These are phyloP conservation scores for Lepidonotus clava DNA, from an alignment of 2,888 invertebrate genomes.

Conservation along the genomic window DNA sequence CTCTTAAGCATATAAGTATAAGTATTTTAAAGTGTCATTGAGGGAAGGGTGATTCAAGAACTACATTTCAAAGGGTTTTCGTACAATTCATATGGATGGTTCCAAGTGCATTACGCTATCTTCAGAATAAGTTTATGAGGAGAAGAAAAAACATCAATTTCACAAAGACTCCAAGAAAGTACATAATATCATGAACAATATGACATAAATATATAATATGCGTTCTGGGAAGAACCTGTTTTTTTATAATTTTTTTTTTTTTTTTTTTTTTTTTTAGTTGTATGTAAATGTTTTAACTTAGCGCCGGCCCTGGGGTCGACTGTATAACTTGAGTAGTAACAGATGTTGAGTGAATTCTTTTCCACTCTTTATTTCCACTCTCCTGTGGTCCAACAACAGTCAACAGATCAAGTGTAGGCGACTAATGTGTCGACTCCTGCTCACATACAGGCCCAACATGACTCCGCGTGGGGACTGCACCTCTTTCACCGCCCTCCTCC, in stretches of 20 bases:
- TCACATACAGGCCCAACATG: background rate
- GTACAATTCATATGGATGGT: conserved; percentile 54
- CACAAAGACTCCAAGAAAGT: conserved; percentile 54
- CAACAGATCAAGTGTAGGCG: conserved; percentile 53
- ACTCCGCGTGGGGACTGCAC: background rate
- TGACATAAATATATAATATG: conserved; percentile 54
- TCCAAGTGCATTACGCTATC: conserved; percentile 53
- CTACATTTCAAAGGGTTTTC: conserved; percentile 50
- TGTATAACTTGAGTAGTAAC: conserved; percentile 39
- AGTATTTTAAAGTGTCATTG: conserved; percentile 50
- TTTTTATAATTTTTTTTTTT: background rate
- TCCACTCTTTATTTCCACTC: conserved; percentile 12
- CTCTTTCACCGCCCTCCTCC: background rate
- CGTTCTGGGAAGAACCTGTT: conserved; percentile 54
- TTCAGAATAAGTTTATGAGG: conserved; percentile 52
- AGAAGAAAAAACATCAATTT: conserved; percentile 54
- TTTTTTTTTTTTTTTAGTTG: conserved; percentile 10
- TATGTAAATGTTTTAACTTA: conserved; percentile 52
- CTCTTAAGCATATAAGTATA: conserved; percentile 54
- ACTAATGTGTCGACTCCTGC: background rate
- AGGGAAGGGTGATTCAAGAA: conserved; percentile 49
- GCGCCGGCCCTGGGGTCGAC: conserved; percentile 35
- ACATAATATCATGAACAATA: conserved; percentile 54
- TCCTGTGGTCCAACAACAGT: conserved; percentile 47
- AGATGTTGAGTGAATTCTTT: background rate